Evolutionary conservation across 2,797 vertebrate genomes (phyloP).

Genomic region (Heliangelus exortis): DNA sequence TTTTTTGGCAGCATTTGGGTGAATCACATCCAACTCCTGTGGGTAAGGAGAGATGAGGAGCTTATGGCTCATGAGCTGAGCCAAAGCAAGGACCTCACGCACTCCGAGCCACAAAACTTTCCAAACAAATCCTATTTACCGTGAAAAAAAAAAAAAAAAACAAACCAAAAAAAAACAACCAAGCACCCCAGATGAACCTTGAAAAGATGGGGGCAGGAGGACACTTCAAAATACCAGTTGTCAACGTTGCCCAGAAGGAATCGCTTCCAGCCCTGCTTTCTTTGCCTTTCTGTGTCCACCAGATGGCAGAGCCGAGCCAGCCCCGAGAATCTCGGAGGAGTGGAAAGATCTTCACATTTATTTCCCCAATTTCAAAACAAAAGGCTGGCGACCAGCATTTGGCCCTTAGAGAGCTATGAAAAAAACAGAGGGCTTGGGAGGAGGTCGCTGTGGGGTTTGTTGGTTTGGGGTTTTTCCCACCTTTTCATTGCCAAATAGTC

Average conservation of each 20-base stretch:
- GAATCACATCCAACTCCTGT: neutral
- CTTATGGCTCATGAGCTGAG: neutral
- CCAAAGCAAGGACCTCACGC: neutral
- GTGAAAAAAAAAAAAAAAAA: too few relatives aligned
- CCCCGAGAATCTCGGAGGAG: neutral
- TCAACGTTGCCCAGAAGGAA: neutral
- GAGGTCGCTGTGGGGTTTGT: rapidly evolving
- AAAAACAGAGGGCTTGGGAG: neutral
- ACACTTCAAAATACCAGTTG: neutral
- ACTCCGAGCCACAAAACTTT: neutral
- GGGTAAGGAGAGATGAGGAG: neutral
- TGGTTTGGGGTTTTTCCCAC: neutral
- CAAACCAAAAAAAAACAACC: too few relatives aligned
- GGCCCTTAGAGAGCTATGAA: neutral
- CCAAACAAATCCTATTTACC: neutral
- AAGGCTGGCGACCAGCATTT: neutral
- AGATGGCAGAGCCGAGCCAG: conserved; percentile 41
- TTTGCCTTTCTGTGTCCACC: neutral
- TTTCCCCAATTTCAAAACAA: neutral
- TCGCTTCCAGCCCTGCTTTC: rapidly evolving
- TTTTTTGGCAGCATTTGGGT: neutral
- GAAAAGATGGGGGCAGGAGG: neutral
- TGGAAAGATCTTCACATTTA: too few relatives aligned
- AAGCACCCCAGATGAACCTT: neutral
- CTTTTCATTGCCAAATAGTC: neutral